A percentile compares a stretch with the other conserved stretches of the same genome.
These are phyloP conservation scores for Megaceryle torquata DNA, from an alignment of 2,113 vertebrate species.

Conservation along the genomic window DNA sequence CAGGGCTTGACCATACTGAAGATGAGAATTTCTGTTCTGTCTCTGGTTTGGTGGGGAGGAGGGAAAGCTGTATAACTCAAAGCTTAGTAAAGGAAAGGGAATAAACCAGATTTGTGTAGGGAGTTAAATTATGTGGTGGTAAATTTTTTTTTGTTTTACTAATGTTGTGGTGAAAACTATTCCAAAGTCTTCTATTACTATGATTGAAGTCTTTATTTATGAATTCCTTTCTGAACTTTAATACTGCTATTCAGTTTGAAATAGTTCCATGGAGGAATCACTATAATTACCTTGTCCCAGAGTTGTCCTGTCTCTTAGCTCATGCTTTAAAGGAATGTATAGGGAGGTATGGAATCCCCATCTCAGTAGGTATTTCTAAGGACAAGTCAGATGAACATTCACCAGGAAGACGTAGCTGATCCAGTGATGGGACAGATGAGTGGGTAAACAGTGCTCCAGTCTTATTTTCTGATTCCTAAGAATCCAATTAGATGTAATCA, in stretches of 20 bases:
- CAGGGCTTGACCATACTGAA: neutral
- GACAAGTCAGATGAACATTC: neutral
- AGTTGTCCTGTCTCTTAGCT: neutral
- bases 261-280: neutral
- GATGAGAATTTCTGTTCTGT: neutral
- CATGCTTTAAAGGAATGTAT: neutral
- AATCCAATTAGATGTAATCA: rapidly evolving
- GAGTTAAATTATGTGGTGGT: neutral
- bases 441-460: neutral
- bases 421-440: neutral
- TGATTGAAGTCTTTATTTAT: neutral
- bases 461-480: neutral
- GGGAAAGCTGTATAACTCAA: neutral
- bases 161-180: neutral
- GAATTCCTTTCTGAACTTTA: neutral
- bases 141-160: neutral
- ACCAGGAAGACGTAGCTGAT: neutral
- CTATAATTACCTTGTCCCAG: neutral
- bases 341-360: neutral
- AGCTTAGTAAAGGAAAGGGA: neutral
- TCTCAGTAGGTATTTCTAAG: neutral
- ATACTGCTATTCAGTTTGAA: neutral
- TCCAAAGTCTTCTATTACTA: neutral
- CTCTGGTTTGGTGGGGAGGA: neutral
- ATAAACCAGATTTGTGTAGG: neutral